Percentiles rank a stretch among this genome's conserved stretches.
phyloP scores from a whole-genome alignment of 1,140 invertebrate species.

The Coenobita brevimanus region DNA sequence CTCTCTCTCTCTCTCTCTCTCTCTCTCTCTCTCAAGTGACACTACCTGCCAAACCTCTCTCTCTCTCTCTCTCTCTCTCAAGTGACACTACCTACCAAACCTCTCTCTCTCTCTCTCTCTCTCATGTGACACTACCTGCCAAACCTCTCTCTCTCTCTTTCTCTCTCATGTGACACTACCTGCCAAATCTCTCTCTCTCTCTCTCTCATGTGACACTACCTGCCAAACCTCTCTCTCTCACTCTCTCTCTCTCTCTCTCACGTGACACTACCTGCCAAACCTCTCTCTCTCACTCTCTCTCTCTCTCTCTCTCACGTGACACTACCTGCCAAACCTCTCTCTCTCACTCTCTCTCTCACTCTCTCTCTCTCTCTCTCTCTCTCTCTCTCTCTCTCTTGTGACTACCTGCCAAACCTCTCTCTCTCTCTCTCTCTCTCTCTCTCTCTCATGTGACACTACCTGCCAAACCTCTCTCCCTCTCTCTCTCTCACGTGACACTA shows the following conservation, averaged over 20 bases:
- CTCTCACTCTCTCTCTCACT: neutral
- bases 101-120: neutral
- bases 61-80: no score
- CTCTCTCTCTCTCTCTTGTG: neutral
- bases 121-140: neutral
- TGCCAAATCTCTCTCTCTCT: neutral
- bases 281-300: neutral
- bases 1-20: no score
- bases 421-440: no score
- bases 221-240: no score
- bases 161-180: neutral
- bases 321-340: neutral
- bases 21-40: no score
- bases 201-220: neutral
- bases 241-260: neutral
- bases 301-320: constrained; percentile 18
- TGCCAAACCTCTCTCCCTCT: no score
- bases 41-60: no score
- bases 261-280: no score
- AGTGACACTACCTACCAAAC: no score
- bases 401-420: no score
- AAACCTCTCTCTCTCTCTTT: neutral
- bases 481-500: no score
- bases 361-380: neutral
- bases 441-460: no score